Evolutionary conservation across 2,888 invertebrate genomes (phyloP), one percentile per base, ranked within the genome.

Genomic region (Villa cingulata): DNA sequence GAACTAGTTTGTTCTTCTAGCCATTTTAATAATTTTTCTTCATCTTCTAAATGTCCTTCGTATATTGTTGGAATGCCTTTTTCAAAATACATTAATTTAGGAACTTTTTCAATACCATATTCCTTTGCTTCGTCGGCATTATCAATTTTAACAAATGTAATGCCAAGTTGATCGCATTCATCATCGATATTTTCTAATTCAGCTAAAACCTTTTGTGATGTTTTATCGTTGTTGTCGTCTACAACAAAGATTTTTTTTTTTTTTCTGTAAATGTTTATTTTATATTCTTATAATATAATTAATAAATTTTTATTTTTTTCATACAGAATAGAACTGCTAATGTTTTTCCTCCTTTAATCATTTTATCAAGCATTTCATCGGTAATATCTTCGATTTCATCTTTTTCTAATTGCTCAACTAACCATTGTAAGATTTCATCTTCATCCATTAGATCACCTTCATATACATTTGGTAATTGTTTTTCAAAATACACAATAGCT

Each of bases 381-480:
- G 90, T 91, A 40, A 92, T 86, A 70, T 92, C 91, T 73, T 92
- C 91, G 58, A 92, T 92, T 73, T 91, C 91, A 66, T 92, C 91
- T 59, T 84, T 86, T 65, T 90, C 89, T 56, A 89, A 73, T 68
- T 91, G 91, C 53, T 81, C 80, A 51, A 89, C 76, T 34, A 91
- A 72, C 91, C 91, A 91, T 62, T 86, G 85, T 46, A 91, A 71
- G 56, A 90, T 86, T 64, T 87, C 84, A 60, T 89, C 87, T 70
- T 90, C 90, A 64, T 88, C 84, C 66, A 86, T 85, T 57, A 90
- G 74, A 66, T 90, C 87, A 78, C 86, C 92, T 64, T 90, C 89
- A 70, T 89, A 92, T 57, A 92, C 78, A 69, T 88, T 90, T 50
- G 92, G 92, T 62, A 91, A 84, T 70, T 88, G 84, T 64, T 89